These are phyloP conservation scores for Chrysogorgia sp. DNA, from an alignment of 92 coral and sea anemone species.

Conservation along the genomic window DNA sequence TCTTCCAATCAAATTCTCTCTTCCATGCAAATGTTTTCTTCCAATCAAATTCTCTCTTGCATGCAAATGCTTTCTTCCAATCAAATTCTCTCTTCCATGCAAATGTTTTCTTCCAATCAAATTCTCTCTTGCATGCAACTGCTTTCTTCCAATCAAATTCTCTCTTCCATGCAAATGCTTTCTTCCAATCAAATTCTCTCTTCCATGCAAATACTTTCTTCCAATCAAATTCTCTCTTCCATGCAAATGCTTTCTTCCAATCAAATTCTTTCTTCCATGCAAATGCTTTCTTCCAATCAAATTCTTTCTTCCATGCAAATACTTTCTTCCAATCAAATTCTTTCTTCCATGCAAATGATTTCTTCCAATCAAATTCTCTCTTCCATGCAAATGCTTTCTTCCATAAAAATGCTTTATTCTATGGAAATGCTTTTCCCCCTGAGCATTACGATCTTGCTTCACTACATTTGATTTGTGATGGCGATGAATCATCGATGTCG, in stretches of 20 bases:
- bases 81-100: background rate
- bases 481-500: background rate
- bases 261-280: background rate
- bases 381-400: too few relatives aligned
- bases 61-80: too few relatives aligned
- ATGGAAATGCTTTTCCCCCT: too few relatives aligned
- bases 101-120: background rate
- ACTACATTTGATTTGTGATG: background rate
- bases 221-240: background rate
- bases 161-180: background rate
- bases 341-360: background rate
- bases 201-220: too few relatives aligned
- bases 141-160: background rate
- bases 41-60: background rate
- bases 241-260: too few relatives aligned
- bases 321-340: background rate
- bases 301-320: too few relatives aligned
- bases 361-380: too few relatives aligned
- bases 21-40: too few relatives aligned
- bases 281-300: background rate
- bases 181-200: too few relatives aligned
- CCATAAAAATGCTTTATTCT: background rate
- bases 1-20: too few relatives aligned
- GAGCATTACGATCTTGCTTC: background rate
- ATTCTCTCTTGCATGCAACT: too few relatives aligned